These are phyloP conservation scores for Enteromius treurensis DNA, from an alignment of 2,797 vertebrate genomes.

Conservation along the genomic window DNA sequence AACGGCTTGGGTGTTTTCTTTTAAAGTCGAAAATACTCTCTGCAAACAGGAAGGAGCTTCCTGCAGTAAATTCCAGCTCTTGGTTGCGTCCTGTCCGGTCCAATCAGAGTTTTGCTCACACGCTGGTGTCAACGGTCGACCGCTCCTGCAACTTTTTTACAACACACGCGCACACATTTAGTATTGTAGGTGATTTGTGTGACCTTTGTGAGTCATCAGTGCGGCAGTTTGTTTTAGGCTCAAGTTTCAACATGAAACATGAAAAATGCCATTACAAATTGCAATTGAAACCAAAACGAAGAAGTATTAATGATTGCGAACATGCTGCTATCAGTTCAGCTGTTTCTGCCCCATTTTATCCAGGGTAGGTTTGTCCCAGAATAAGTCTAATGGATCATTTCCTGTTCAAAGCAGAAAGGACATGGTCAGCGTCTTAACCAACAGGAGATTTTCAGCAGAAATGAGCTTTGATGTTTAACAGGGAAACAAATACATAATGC, in stretches of 20 bases:
- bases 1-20: constrained; percentile 61
- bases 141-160: not conserved
- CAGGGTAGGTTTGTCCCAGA: constrained; percentile 26
- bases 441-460: not conserved
- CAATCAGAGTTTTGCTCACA: constrained; percentile 71
- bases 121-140: constrained; percentile 47
- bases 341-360: not conserved
- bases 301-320: not conserved
- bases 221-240: not conserved
- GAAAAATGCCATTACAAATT: not conserved
- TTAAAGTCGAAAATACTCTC: constrained; percentile 67
- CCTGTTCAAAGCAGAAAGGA: constrained; percentile 40
- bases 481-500: constrained; percentile 16
- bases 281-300: not conserved
- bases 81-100: constrained; percentile 73
- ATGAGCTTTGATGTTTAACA: not conserved
- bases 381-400: constrained; percentile 39
- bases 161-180: not conserved
- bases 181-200: not conserved
- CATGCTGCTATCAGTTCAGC: not conserved
- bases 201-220: not conserved
- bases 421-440: constrained; percentile 4
- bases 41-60: constrained; percentile 80
- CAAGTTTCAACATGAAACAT: not conserved
- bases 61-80: constrained; percentile 71